Evolutionary conservation across 2,113 vertebrate genomes (phyloP).

Genomic region (Taurulus bubalis): DNA sequence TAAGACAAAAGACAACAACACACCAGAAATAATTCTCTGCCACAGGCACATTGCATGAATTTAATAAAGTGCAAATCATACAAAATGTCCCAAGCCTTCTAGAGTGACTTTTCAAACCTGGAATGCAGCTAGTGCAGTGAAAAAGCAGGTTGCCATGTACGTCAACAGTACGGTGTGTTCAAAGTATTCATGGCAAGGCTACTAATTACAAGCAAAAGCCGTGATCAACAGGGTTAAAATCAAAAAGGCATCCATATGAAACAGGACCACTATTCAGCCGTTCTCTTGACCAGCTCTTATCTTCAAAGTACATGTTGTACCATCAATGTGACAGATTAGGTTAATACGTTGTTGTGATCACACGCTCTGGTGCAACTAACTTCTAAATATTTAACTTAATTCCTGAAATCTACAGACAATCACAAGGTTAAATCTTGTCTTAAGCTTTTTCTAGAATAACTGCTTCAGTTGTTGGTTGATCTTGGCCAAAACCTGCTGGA

Average conservation of each 20-base stretch:
- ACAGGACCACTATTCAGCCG: not conserved
- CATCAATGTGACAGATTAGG: slow-evolving; percentile 30
- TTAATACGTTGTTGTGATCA: slow-evolving; percentile 14
- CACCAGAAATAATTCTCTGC: slow-evolving; percentile 37
- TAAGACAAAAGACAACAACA: slow-evolving; percentile 46
- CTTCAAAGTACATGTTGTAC: slow-evolving; percentile 26
- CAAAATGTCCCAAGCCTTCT: slow-evolving; percentile 66
- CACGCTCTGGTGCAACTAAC: slow-evolving; percentile 44
- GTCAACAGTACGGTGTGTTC: slow-evolving; percentile 22
- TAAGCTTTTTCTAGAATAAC: slow-evolving; percentile 26
- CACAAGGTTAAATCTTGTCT: slow-evolving; percentile 48
- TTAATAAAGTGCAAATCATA: slow-evolving; percentile 82
- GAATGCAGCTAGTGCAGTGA: slow-evolving; percentile 56
- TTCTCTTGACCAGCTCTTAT: not conserved
- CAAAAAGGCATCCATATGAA: slow-evolving; percentile 62
- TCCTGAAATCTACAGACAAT: slow-evolving; percentile 61
- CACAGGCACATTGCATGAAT: slow-evolving; percentile 76
- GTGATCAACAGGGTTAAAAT: slow-evolving; percentile 54
- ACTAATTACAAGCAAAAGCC: slow-evolving; percentile 55
- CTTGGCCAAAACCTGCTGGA: slow-evolving; percentile 44
- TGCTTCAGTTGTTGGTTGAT: slow-evolving; percentile 14
- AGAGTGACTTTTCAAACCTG: slow-evolving; percentile 45
- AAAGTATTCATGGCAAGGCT: slow-evolving; percentile 48
- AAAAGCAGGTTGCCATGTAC: slow-evolving; percentile 54
- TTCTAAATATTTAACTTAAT: slow-evolving; percentile 42